Percentiles rank a stretch among this genome's conserved stretches.
These are phyloP conservation scores for Thyatira batis DNA, from an alignment of 2,888 invertebrate species.

Conservation along the genomic window DNA sequence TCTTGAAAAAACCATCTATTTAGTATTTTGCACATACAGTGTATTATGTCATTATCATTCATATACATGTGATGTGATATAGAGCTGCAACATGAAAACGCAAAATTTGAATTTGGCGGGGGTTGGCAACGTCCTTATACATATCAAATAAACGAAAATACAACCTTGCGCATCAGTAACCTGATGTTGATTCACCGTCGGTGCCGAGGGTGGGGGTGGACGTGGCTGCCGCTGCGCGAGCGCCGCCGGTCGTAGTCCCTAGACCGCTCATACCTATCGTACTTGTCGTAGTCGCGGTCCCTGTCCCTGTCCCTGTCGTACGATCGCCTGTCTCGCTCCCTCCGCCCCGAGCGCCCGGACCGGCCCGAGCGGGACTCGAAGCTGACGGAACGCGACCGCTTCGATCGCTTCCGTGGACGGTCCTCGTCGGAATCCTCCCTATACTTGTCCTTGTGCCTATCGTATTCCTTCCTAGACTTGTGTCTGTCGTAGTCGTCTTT, in stretches of 20 bases:
- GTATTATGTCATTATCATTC: too few species aligned
- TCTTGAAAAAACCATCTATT: too few species aligned
- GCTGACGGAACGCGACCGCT: conserved; percentile 63
- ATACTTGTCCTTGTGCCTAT: conserved; percentile 58
- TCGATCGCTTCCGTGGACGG: conserved; percentile 51
- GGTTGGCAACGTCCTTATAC: too few species aligned
- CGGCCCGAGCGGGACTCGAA: conserved; percentile 60
- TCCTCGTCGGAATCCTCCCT: conserved; percentile 70
- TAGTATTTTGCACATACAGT: too few species aligned
- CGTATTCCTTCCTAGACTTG: conserved; percentile 60
- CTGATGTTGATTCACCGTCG: conserved; percentile 75
- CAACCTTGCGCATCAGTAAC: conserved; percentile 71
- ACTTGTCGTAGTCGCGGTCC: conserved; percentile 46
- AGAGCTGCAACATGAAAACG: too few species aligned
- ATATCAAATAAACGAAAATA: conserved; percentile 43
- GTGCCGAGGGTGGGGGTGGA: conserved; percentile 59
- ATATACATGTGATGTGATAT: too few species aligned
- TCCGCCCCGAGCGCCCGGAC: conserved; percentile 48
- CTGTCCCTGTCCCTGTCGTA: conserved; percentile 37
- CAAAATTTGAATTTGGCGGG: too few species aligned
- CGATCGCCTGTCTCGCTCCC: conserved; percentile 42
- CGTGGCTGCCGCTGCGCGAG: conserved; percentile 62
- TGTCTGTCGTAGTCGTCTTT: conserved; percentile 61
- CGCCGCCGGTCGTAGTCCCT: conserved; percentile 69
- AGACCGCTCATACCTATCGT: conserved; percentile 77